Conservation (phyloP, 2,113 vertebrate genomes). For the Anoplopoma fimbria region DNA sequence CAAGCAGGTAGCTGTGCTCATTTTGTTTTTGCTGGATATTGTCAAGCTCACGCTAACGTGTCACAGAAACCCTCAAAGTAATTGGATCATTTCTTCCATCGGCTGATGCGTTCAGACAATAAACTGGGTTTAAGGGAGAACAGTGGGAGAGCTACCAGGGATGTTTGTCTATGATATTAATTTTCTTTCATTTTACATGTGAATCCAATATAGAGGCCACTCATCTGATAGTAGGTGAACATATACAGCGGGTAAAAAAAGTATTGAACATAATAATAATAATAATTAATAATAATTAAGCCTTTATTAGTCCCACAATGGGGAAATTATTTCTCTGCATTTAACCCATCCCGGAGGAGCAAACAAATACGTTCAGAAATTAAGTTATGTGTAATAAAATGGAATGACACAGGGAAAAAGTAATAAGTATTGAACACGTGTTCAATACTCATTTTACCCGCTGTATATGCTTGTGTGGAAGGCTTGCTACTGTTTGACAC, state of each 20-base stretch:
- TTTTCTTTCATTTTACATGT: not conserved
- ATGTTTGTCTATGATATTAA: not conserved
- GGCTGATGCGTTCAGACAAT: slow-evolving; percentile 44
- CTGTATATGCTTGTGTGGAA: too few species aligned
- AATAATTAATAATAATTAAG: too few species aligned
- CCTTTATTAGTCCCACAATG: too few species aligned
- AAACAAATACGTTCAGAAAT: too few species aligned
- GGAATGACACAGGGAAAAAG: too few species aligned
- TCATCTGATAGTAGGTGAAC: slow-evolving; percentile 6
- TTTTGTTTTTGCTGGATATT: slow-evolving; percentile 40
- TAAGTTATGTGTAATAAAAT: too few species aligned
- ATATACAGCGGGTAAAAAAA: too few species aligned
- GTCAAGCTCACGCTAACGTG: slow-evolving; percentile 23
- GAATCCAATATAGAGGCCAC: not conserved
- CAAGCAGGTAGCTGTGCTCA: slow-evolving; percentile 21
- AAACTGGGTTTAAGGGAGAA: slow-evolving; percentile 11
- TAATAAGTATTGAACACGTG: too few species aligned
- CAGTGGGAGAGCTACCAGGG: slow-evolving; percentile 4
- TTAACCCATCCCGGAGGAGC: too few species aligned
- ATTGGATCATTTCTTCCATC: slow-evolving; percentile 41
- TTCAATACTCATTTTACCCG: too few species aligned
- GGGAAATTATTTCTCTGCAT: too few species aligned
- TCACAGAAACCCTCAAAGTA: slow-evolving; percentile 25
- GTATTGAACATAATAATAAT: too few species aligned
- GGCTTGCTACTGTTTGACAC: not conserved